These are phyloP conservation scores for Argyresthia albistria DNA, from an alignment of 2,888 invertebrate genomes.

Conservation along the genomic window DNA sequence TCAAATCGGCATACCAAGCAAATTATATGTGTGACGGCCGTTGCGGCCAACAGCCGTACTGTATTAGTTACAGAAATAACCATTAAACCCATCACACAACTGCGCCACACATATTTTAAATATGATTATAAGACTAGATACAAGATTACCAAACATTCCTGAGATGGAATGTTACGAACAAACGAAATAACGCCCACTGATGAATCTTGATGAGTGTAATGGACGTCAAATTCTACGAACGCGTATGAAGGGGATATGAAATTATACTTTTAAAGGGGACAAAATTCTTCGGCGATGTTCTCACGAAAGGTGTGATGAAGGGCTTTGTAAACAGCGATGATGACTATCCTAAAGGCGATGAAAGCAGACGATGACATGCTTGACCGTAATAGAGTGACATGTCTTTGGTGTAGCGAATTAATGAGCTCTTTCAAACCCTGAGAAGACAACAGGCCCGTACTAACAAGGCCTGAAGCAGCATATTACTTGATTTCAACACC, in stretches of 20 bases:
- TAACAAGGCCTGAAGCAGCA: too few species aligned
- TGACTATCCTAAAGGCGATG: slow-evolving; percentile 43
- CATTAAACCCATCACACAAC: neutral
- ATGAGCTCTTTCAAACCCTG: too few species aligned
- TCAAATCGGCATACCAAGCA: slow-evolving; percentile 28
- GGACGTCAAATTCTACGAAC: slow-evolving; percentile 42
- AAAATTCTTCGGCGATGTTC: slow-evolving; percentile 21
- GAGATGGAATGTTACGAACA: slow-evolving; percentile 2
- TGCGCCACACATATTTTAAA: neutral
- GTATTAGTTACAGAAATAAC: neutral
- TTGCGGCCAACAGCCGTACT: neutral
- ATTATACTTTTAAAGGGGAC: slow-evolving; percentile 31
- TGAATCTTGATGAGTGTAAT: slow-evolving; percentile 40
- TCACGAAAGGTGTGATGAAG: slow-evolving; percentile 32
- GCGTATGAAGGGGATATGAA: slow-evolving; percentile 24
- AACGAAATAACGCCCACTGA: slow-evolving; percentile 28
- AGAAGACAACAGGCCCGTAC: too few species aligned
- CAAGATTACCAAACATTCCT: neutral
- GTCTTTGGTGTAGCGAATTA: neutral
- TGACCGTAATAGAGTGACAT: neutral
- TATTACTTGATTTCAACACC: too few species aligned
- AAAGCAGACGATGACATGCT: neutral
- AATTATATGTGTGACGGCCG: slow-evolving; percentile 12
- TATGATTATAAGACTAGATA: neutral
- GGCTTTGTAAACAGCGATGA: slow-evolving; percentile 15